Conservation (phyloP, 2,113 vertebrate species). For the Gadus chalcogrammus region DNA sequence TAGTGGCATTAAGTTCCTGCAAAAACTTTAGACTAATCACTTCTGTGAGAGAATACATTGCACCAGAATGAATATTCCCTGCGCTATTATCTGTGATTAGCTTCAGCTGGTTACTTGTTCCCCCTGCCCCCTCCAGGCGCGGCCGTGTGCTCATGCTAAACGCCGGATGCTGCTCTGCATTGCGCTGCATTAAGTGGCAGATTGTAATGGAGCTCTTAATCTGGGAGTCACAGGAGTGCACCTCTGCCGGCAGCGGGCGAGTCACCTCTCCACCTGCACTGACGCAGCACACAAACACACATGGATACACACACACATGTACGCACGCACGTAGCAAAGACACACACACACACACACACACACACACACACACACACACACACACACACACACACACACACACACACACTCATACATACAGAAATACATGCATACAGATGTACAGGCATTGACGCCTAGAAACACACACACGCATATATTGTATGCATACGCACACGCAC, state of each 20-base stretch:
- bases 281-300: no score
- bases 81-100: neutral
- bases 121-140: constrained; percentile 1
- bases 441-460: no score
- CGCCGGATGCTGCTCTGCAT: constrained; percentile 18
- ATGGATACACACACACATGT: no score
- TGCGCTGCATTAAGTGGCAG: constrained; percentile 29
- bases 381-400: no score
- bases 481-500: no score
- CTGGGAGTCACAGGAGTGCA: constrained; percentile 37
- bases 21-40: no score
- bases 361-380: no score
- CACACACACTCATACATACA: no score
- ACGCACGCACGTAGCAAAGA: no score
- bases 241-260: neutral
- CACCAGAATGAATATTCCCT: neutral
- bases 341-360: no score
- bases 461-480: no score
- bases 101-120: neutral
- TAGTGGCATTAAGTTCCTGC: neutral
- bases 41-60: neutral
- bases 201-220: constrained; percentile 32
- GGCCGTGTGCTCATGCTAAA: constrained; percentile 22
- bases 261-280: neutral
- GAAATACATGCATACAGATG: no score